phyloP scores from a whole-genome alignment of 2,888 invertebrate genomes.

The Hydroisotoma schaefferi region DNA sequence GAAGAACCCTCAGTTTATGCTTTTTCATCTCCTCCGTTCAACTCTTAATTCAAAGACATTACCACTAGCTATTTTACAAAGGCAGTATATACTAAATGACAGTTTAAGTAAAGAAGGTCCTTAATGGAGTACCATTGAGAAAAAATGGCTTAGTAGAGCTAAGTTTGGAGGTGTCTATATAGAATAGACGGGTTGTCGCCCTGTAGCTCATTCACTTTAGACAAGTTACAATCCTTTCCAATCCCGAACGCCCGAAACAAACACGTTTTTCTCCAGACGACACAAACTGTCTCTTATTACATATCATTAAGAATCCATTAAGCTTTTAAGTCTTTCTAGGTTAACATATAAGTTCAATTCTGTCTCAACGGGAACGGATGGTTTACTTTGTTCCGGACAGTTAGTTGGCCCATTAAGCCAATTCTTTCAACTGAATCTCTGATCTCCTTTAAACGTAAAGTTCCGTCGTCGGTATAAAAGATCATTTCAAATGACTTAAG shows the following conservation, averaged over 20 bases:
- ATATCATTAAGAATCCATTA: conserved; percentile 20
- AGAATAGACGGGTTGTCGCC: conserved; percentile 14
- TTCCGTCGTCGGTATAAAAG: too few species aligned
- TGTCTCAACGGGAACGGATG: background rate
- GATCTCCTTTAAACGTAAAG: background rate
- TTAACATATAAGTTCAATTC: conserved; percentile 14
- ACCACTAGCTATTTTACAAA: background rate
- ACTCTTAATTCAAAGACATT: conserved; percentile 5
- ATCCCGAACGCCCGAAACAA: conserved; percentile 11
- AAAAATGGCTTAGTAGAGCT: conserved; percentile 12
- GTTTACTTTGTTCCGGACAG: background rate
- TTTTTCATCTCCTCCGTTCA: conserved; percentile 1
- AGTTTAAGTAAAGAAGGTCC: background rate
- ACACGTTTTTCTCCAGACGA: conserved; percentile 7
- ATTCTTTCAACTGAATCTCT: conserved; percentile 5
- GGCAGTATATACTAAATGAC: too few species aligned
- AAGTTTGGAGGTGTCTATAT: background rate
- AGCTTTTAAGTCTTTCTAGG: conserved; percentile 12
- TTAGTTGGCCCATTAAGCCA: conserved; percentile 10
- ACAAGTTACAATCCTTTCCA: conserved; percentile 15
- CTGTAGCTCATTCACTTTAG: conserved; percentile 17
- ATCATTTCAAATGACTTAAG: too few species aligned
- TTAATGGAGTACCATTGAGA: conserved; percentile 3
- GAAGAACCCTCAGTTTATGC: conserved; percentile 2
- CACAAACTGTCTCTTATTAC: conserved; percentile 15